Evolutionary conservation across 2,888 invertebrate species (phyloP).

Genomic region (Lamproptera curius): DNA sequence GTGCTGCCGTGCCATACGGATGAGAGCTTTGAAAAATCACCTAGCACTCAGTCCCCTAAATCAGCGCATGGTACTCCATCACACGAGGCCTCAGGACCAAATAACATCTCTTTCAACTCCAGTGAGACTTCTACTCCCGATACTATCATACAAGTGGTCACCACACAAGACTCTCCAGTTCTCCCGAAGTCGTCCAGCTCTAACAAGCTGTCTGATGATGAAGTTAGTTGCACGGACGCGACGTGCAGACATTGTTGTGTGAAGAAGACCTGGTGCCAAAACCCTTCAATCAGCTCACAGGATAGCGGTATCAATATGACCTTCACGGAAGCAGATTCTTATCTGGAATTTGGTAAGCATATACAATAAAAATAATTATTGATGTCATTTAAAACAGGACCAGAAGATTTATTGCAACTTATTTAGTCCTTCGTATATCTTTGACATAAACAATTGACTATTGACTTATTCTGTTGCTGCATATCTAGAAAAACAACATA

Average conservation of each 20-base stretch:
- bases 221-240: constrained; percentile 60
- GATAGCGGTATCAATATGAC: constrained; percentile 88
- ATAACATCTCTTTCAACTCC: constrained; percentile 71
- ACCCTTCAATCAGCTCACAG: constrained; percentile 85
- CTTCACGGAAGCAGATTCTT: constrained; percentile 83
- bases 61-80: constrained; percentile 65
- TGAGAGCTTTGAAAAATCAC: constrained; percentile 47
- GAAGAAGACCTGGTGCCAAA: constrained; percentile 80
- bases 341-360: constrained; percentile 64
- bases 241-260: constrained; percentile 67
- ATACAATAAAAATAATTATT: no score
- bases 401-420: no score
- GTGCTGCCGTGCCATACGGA: constrained; percentile 48
- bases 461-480: not conserved
- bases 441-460: not conserved
- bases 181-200: constrained; percentile 76
- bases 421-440: no score
- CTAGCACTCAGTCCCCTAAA: constrained; percentile 57
- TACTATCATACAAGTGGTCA: constrained; percentile 71
- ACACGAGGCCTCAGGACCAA: constrained; percentile 64
- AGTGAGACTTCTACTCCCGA: constrained; percentile 75
- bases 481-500: no score
- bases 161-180: constrained; percentile 58
- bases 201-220: constrained; percentile 79
- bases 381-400: no score